Percentiles rank a stretch among this genome's conserved stretches.
Evolutionary conservation across 2,113 vertebrate genomes (phyloP).

Genomic region (Limanda limanda): DNA sequence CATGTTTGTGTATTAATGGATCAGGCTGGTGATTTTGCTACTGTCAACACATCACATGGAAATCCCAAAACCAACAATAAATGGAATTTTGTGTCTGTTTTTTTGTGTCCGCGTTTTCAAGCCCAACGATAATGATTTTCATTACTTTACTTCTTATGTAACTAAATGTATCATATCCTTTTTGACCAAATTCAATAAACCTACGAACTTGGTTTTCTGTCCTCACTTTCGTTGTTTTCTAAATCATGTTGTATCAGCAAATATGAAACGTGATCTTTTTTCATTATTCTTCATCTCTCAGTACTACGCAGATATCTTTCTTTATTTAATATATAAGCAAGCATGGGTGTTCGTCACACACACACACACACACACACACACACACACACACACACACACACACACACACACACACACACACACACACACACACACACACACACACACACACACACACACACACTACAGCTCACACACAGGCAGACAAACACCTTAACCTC

Average conservation of each 20-base stretch:
- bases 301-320: background rate
- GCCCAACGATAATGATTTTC: no score
- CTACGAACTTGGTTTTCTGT: no score
- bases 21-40: no score
- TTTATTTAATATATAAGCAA: background rate
- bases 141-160: no score
- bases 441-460: no score
- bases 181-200: background rate
- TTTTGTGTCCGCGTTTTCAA: background rate
- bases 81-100: background rate
- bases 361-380: conserved; percentile 29
- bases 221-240: background rate
- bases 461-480: conserved; percentile 35
- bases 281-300: conserved; percentile 1
- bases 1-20: no score
- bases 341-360: conserved; percentile 44
- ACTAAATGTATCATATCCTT: no score
- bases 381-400: conserved; percentile 70
- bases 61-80: background rate
- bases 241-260: conserved; percentile 2
- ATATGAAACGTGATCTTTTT: background rate
- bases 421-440: conserved; percentile 29
- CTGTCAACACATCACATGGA: background rate
- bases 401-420: conserved; percentile 29
- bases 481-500: conserved; percentile 80